Percentiles rank a stretch among this genome's conserved stretches.
Conservation (phyloP, 2,113 vertebrate genomes). For the Plectropomus leopardus region DNA sequence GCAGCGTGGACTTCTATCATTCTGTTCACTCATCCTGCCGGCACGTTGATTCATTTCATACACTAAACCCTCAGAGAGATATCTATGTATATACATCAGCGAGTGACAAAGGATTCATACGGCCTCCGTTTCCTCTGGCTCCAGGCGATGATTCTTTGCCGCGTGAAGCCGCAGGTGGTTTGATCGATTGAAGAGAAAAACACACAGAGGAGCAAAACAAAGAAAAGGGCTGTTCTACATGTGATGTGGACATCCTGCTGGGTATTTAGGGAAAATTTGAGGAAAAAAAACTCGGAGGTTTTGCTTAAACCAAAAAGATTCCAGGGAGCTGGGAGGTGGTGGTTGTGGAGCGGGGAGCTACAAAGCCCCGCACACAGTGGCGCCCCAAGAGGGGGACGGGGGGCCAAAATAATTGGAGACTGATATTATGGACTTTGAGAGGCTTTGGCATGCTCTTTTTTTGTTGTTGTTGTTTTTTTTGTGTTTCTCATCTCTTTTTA, state of each 20-base stretch:
- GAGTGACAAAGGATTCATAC: constrained; percentile 39
- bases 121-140: constrained; percentile 35
- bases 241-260: constrained; percentile 4
- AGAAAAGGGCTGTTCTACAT: neutral
- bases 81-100: constrained; percentile 52
- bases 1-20: constrained; percentile 34
- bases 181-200: constrained; percentile 32
- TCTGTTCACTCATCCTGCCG: constrained; percentile 21
- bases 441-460: too few species aligned
- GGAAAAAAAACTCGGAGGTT: constrained; percentile 11
- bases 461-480: too few species aligned
- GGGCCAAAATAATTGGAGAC: too few species aligned
- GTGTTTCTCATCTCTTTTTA: too few species aligned
- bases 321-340: neutral
- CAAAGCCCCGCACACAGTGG: neutral
- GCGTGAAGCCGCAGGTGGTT: constrained; percentile 32
- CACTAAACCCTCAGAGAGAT: constrained; percentile 28
- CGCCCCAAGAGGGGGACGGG: too few species aligned
- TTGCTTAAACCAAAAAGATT: constrained; percentile 18
- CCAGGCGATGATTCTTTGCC: constrained; percentile 4
- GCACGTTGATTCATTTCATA: constrained; percentile 41
- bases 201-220: constrained; percentile 14
- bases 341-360: neutral
- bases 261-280: constrained; percentile 16
- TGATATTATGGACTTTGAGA: too few species aligned